Evolutionary conservation across 2,888 invertebrate species (phyloP), one percentile per base, ranked within the genome.

Genomic region (Deilephila elpenor): DNA sequence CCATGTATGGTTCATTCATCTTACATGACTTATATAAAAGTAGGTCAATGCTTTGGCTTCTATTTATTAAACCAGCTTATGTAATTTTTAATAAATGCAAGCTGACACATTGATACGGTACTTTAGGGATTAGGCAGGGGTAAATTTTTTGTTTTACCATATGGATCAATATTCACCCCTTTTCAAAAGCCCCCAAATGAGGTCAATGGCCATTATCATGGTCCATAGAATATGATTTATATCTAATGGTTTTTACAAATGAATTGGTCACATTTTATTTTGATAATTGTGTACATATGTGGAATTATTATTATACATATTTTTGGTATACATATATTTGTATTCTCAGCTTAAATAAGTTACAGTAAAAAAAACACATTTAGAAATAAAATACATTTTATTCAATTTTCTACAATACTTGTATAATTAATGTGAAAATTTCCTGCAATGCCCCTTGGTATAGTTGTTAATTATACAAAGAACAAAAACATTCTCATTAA

Each of bases 141-240:
- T 67, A 17, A 51, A 20, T 25, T 20, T 64, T 64, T 37, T 64
- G 17, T 70, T n/a, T 29, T 5, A 73, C 81, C 80, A 74, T 81
- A 75, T 56, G 56, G 56, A 56, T 73, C 79, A 80, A 82, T 76
- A 67, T 53, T 67, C 11, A 70, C 71, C 59, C 59, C 67, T 53
- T 71, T 67, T 61, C 53, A 51, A 37, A 71, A 44, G 29, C 32
- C 56, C 73, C 37, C 70, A 32, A 20, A 19, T 32, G 32, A 19
- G 34, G 64, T 44, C 64, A 67, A 44, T 67, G 64, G 20, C n/a
- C 44, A 25, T 67, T 67, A 44, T 67, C 64, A 67, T 11, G 64
- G 64, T 44, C 44, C 25, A 44, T 17, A 17, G 25, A 67, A 25
- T 44, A 67, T 67, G 64, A 67, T 67, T 60, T 56, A 60, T 44